These are phyloP conservation scores for Ceratothoa steindachneri DNA, from an alignment of 2,888 invertebrate species.

Conservation along the genomic window DNA sequence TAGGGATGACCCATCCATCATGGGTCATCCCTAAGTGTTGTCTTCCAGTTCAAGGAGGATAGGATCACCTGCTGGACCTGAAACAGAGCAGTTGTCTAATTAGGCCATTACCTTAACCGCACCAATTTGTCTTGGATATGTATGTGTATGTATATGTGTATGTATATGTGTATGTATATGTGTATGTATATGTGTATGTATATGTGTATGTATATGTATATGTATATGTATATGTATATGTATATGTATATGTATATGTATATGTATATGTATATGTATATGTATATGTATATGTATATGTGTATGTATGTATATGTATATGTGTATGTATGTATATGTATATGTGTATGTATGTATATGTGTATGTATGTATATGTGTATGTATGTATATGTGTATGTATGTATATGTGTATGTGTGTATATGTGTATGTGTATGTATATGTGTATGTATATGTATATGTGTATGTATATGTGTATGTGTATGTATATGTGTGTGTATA, in stretches of 20 bases:
- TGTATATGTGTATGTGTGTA: not conserved
- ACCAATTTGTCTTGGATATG: no score
- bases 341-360: slow-evolving; percentile 1
- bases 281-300: slow-evolving; percentile 4
- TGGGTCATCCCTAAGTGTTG: no score
- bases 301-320: not conserved
- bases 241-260: slow-evolving; percentile 7
- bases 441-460: not conserved
- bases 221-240: slow-evolving; percentile 8
- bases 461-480: not conserved
- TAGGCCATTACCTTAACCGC: no score
- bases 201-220: slow-evolving; percentile 8
- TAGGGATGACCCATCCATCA: no score
- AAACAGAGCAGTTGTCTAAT: no score
- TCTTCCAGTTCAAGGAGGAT: no score
- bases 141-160: not conserved
- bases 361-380: slow-evolving; percentile 6
- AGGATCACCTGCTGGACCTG: no score
- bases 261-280: slow-evolving; percentile 6
- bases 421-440: not conserved
- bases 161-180: not conserved
- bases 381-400: slow-evolving; percentile 2
- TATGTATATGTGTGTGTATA: not conserved
- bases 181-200: slow-evolving; percentile 3
- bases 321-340: not conserved